These are phyloP conservation scores for Torymus tubicola DNA, from an alignment of 2,888 invertebrate species.

Conservation along the genomic window DNA sequence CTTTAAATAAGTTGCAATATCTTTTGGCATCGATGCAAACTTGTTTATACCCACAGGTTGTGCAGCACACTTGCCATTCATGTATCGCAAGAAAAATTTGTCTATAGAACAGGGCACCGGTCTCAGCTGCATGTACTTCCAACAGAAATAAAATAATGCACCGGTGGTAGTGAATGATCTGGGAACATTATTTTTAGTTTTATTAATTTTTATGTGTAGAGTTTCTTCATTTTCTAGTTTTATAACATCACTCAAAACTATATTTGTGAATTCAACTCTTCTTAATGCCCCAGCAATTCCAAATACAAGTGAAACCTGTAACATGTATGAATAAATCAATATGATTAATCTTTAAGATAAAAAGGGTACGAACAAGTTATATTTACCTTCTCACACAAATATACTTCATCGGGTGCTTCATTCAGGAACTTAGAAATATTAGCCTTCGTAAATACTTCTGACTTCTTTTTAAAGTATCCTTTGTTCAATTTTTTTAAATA, in stretches of 20 bases:
- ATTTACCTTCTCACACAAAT: slow-evolving; percentile 6
- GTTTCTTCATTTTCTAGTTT: neutral
- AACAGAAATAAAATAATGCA: too few species aligned
- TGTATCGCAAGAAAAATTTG: too few species aligned
- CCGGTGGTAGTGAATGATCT: slow-evolving; percentile 9
- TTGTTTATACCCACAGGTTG: too few species aligned
- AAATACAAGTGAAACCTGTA: slow-evolving; percentile 19
- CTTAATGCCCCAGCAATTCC: slow-evolving; percentile 15
- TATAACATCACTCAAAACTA: too few species aligned
- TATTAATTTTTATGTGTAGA: neutral
- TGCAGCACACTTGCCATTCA: too few species aligned
- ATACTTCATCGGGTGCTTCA: neutral
- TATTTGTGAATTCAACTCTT: neutral
- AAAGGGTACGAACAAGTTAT: too few species aligned
- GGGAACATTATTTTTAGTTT: slow-evolving; percentile 20
- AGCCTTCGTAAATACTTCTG: neutral
- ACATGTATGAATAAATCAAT: neutral
- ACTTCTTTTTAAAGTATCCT: neutral
- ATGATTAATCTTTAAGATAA: too few species aligned
- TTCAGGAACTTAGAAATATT: neutral
- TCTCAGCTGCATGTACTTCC: too few species aligned
- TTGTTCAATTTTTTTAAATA: neutral
- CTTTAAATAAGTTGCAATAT: too few species aligned
- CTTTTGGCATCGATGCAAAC: too few species aligned
- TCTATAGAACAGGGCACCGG: too few species aligned